These are phyloP conservation scores for Turritopsis dohrnii DNA, from an alignment of 30 jellyfish, hydroid and myxozoan genomes.

Conservation along the genomic window DNA sequence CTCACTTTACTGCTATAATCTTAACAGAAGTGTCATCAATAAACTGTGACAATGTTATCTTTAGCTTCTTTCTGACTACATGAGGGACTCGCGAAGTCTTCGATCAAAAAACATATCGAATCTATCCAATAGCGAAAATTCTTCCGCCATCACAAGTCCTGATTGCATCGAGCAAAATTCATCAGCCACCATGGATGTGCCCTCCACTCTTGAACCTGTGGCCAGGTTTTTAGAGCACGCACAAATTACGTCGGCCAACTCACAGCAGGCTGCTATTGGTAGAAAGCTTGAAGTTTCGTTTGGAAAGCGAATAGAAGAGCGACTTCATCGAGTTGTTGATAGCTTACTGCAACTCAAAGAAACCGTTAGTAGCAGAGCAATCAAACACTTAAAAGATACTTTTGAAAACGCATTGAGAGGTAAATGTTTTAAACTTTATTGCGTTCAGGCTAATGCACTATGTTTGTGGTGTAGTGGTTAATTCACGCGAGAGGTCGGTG, in stretches of 20 bases:
- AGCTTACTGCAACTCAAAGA: slow-evolving; percentile 77
- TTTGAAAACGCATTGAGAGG: slow-evolving; percentile 33
- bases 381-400: slow-evolving; percentile 63
- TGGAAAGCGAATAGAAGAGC: slow-evolving; percentile 52
- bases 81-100: slow-evolving; percentile 44
- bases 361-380: slow-evolving; percentile 52
- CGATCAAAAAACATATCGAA: slow-evolving; percentile 29
- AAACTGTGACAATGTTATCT: background rate
- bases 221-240: slow-evolving; percentile 93
- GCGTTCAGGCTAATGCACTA: background rate
- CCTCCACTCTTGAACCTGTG: slow-evolving; percentile 88
- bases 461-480: no score
- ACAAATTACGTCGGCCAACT: slow-evolving; percentile 41
- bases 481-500: no score
- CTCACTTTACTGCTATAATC: background rate
- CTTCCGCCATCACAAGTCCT: slow-evolving; percentile 95
- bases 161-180: slow-evolving; percentile 78
- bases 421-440: background rate
- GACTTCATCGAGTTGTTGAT: slow-evolving; percentile 68
- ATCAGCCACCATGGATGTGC: slow-evolving; percentile 51
- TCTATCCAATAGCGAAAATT: slow-evolving; percentile 63
- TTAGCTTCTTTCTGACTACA: slow-evolving; percentile 81
- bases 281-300: slow-evolving; percentile 32
- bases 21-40: background rate
- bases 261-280: slow-evolving; percentile 23